Base-by-base conservation (phyloP, 1,140 invertebrate species). In the Aphidius gifuensis region DNA sequence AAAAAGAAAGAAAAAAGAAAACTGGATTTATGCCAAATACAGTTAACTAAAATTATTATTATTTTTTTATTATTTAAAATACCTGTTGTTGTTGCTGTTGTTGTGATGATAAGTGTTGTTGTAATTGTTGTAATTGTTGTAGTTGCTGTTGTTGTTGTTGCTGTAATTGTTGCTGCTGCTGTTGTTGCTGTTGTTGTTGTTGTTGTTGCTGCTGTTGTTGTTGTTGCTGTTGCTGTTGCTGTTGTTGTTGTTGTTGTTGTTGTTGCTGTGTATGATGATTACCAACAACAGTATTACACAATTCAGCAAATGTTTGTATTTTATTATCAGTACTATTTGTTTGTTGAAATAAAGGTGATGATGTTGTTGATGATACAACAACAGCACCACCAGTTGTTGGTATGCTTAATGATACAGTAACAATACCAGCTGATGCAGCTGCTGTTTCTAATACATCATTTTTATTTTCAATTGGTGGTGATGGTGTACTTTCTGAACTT, bases 401-500 rank as follows among this genome's bases (percentile, higher is more conserved):
- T 65, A 87, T 86, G 54, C 81, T 83, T 21, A 87, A 66, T 2
- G 86, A 86, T 32, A 88, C 85, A 2, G 82, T 84, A 4, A 88
- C 87, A 57, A 89, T 88, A 9, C 87, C 86, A 1, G 86, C 85
- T 0, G 86, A 86, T 40, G 86, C 83, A 0, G 86, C 84, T 0
- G 86, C 85, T 0, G 83, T 85, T 66, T 88, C 86, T 23, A 88
- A 62, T 4, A 87, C 84, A 68, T 87, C 85, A 49, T 74, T 66
- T 43, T 51, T 67, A 6, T 73, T 70, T 32, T 80, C 80, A 9
- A 77, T 60, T 8, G 75, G 74, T 5, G 82, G 77, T 5, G 80
- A 80, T 0, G 76, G 76, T 5, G 73, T 84, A 55, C 86, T 90
- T 74, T 91, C 90, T 0, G 90, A 91, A 77, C 88, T 90, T 68